Base-by-base conservation (phyloP, 2,888 invertebrate species). In the Drosophila kuntzei region DNA sequence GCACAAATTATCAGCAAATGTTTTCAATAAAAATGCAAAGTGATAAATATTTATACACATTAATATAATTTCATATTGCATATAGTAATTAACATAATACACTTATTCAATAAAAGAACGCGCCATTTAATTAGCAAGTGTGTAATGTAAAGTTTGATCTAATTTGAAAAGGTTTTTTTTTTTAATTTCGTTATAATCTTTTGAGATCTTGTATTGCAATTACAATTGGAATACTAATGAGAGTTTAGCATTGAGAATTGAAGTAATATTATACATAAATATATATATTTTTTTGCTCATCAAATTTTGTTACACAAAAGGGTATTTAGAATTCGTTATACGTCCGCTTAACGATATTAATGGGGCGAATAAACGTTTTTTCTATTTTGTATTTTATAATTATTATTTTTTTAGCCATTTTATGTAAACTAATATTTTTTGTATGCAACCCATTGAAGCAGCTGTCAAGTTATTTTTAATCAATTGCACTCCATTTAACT, bases 11-110 rank as follows among this genome's bases (percentile, higher is more conserved):
- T 37, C 53, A 59, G 34, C 62, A 79, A 76, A 63, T 64, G 55
- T 66, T 75, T 75, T 54, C 55, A 67, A 67, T 76, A 60, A 59
- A 57, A 63, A 69, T 20, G 7, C 39, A 47, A 51, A 51, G 37
- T 59, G 51, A 64, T 63, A 67, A 83, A 80, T 71, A 71, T 67
- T 72, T 65, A 50, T 62, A 36, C 16, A 8, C 16, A 49, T 32
- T 16, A 39, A 39, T 29, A 25, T 41, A 41, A 67, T 60, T 18
- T 20, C 25, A 41, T 18, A 49, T 44, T 18, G 41, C 25, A 43
- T 34, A 16, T 20, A 68, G 29, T 68, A 68, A 36, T 68, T 61
- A 39, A 9, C 22, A 29, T 6, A 9, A 29, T 46, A 29, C 54
- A 9, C 37, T 20, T 32, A 20, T 29, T 29, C 2, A 8, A 0